Evolutionary conservation across 2,888 invertebrate species (phyloP).

Genomic region (Ryuthela nishihirai): DNA sequence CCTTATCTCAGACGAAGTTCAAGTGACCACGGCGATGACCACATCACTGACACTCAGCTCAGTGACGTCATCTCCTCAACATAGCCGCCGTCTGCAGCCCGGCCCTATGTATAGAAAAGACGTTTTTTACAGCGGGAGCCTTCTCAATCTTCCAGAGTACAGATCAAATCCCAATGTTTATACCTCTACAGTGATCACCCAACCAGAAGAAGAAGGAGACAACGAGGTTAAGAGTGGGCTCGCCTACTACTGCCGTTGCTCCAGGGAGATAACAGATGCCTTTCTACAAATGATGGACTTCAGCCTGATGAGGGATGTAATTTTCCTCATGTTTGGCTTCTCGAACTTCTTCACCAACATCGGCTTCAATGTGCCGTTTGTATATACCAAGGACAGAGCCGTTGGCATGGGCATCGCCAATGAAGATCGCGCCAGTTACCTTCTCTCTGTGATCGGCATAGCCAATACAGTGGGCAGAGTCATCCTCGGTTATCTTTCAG

Average conservation of each 20-base stretch:
- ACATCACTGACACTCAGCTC: constrained; percentile 20
- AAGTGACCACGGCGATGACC: constrained; percentile 18
- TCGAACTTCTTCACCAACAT: constrained; percentile 95
- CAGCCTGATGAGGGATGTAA: constrained; percentile 71
- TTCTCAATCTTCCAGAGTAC: constrained; percentile 56
- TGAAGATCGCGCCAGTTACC: constrained; percentile 59
- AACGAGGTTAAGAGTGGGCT: too few species aligned
- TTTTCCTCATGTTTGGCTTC: constrained; percentile 83
- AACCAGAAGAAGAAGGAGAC: constrained; percentile 8
- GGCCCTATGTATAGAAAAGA: constrained; percentile 82
- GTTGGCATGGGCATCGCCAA: constrained; percentile 59
- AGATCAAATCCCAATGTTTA: constrained; percentile 49
- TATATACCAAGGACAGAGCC: constrained; percentile 76
- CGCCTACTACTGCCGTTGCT: constrained; percentile 61
- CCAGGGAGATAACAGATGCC: constrained; percentile 63
- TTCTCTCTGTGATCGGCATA: constrained; percentile 76
- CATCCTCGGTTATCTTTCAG: constrained; percentile 72
- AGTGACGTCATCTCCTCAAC: constrained; percentile 19
- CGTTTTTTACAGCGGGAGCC: constrained; percentile 80
- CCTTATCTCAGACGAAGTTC: constrained; percentile 2
- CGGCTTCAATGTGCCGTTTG: constrained; percentile 90
- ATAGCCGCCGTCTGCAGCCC: constrained; percentile 46
- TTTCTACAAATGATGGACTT: constrained; percentile 74
- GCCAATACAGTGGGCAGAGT: constrained; percentile 88
- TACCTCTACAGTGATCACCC: constrained; percentile 17